phyloP scores from a whole-genome alignment of 2,888 invertebrate species.

The Ceratothoa steindachneri region DNA sequence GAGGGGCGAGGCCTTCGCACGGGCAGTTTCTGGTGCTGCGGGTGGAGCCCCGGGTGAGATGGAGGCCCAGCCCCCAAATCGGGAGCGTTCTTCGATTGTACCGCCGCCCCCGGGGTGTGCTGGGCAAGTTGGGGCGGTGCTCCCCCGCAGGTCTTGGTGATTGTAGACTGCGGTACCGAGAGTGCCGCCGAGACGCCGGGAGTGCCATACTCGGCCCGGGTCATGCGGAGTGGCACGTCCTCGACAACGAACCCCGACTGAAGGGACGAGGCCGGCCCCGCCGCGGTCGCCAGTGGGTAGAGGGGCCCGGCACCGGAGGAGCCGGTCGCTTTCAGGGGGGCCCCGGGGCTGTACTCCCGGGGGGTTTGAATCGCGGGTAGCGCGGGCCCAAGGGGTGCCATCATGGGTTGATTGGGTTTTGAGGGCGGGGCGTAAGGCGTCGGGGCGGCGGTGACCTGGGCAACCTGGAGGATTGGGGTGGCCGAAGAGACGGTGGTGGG shows the following conservation, averaged over 20 bases:
- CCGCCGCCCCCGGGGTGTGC: no score
- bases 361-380: neutral
- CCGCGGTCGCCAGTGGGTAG: neutral
- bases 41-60: neutral
- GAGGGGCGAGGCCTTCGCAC: neutral
- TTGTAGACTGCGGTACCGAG: no score
- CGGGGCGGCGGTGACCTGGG: slow-evolving; percentile 7
- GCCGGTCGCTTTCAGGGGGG: neutral
- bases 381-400: slow-evolving; percentile 12
- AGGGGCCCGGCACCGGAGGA: neutral
- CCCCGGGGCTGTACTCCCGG: no score
- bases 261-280: no score
- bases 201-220: no score
- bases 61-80: no score
- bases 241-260: no score
- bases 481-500: neutral
- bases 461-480: neutral
- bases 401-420: neutral
- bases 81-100: no score
- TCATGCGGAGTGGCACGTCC: neutral
- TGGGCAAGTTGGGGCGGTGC: no score
- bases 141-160: no score
- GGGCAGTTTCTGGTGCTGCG: neutral
- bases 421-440: slow-evolving; percentile 5
- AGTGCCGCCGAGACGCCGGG: no score